Percentiles rank a stretch among this genome's conserved stretches.
These are phyloP conservation scores for Alcedo quadribrachys DNA, from an alignment of 2,797 vertebrate species.

Conservation along the genomic window DNA sequence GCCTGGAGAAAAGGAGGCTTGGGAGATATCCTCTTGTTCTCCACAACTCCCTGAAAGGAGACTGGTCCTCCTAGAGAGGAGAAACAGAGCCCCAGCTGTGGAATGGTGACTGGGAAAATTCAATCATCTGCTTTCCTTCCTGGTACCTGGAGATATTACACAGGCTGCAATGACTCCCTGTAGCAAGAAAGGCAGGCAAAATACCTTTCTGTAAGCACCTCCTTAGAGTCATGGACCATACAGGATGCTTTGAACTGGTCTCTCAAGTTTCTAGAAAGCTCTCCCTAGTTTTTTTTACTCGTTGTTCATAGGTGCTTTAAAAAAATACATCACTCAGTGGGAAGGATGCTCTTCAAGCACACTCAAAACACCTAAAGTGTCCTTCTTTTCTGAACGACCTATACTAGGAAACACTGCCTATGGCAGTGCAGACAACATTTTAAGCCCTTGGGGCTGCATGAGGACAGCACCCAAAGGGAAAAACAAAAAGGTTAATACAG, in stretches of 20 bases:
- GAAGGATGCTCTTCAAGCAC: neutral
- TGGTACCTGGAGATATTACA: neutral
- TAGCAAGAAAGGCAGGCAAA: neutral
- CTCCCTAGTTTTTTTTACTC: neutral
- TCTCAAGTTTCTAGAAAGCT: neutral
- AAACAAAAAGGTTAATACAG: neutral
- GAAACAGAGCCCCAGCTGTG: neutral
- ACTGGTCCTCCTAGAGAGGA: neutral
- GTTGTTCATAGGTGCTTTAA: neutral
- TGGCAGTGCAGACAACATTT: neutral
- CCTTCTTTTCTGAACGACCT: neutral
- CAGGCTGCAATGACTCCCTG: neutral
- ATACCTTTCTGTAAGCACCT: fast-evolving
- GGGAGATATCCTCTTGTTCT: neutral
- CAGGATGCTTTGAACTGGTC: neutral
- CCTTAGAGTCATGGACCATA: neutral
- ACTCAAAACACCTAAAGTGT: neutral
- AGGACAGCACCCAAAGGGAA: neutral
- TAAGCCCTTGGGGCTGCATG: neutral
- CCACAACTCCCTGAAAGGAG: neutral
- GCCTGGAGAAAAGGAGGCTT: neutral
- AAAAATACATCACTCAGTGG: neutral
- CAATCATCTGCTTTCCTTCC: neutral
- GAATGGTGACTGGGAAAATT: neutral
- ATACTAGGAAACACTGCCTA: neutral